Evolutionary conservation across 2,113 vertebrate genomes (phyloP).

Genomic region (Lichenostomus cassidix): DNA sequence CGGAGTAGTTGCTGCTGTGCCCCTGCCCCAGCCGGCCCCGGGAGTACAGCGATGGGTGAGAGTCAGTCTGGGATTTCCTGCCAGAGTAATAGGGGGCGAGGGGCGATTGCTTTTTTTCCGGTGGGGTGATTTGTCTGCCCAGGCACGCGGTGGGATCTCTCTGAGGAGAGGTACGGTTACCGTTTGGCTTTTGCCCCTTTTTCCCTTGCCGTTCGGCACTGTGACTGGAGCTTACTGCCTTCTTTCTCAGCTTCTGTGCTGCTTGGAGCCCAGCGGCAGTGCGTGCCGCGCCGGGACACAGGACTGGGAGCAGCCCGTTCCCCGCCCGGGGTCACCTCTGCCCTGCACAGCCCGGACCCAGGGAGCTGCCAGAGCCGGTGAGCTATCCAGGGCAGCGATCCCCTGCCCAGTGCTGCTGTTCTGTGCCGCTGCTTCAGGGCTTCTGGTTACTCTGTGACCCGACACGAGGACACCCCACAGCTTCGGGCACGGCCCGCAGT

Average conservation of each 20-base stretch:
- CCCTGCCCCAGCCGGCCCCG: not conserved
- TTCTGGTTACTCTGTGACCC: not conserved
- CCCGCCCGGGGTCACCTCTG: no score
- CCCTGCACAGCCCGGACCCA: not conserved
- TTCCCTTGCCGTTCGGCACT: not conserved
- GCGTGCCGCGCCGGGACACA: not conserved
- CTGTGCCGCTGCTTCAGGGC: not conserved
- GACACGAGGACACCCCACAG: not conserved
- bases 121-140: not conserved
- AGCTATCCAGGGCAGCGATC: not conserved
- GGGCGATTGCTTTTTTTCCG: not conserved
- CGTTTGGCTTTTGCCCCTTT: not conserved
- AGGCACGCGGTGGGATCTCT: not conserved
- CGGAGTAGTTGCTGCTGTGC: not conserved
- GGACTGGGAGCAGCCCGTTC: no score
- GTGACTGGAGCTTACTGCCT: not conserved
- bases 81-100: not conserved
- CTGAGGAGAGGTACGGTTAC: not conserved
- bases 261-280: not conserved
- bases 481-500: not conserved
- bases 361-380: not conserved
- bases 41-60: not conserved
- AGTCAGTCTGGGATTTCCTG: not conserved
- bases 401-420: not conserved
- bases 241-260: not conserved